Evolutionary conservation across 2,113 vertebrate species (phyloP).

Genomic region (Burhinus oedicnemus): DNA sequence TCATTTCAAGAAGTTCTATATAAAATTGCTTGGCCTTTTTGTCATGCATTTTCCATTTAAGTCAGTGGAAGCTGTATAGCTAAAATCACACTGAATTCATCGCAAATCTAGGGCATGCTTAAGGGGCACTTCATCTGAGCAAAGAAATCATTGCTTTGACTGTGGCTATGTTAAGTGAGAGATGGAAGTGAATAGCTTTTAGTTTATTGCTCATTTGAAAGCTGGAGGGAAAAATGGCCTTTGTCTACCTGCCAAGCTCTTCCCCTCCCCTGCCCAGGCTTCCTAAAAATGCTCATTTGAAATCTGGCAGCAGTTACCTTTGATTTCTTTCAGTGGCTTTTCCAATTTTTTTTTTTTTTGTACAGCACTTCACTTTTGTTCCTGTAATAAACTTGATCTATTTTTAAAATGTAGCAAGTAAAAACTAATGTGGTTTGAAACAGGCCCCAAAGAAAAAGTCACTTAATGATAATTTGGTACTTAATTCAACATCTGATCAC

Average conservation of each 20-base stretch:
- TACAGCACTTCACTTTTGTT: background rate
- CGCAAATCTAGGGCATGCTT: constrained; percentile 58
- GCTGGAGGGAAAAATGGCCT: constrained; percentile 43
- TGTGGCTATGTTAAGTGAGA: constrained; percentile 40
- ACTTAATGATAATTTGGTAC: background rate
- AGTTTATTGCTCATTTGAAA: constrained; percentile 67
- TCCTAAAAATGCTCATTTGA: constrained; percentile 38
- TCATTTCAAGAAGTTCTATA: background rate
- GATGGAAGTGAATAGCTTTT: constrained; percentile 60
- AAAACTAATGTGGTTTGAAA: background rate
- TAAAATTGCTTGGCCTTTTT: background rate
- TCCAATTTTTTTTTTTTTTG: background rate
- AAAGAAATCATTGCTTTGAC: constrained; percentile 64
- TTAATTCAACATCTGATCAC: background rate
- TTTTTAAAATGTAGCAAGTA: background rate
- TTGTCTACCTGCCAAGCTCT: constrained; percentile 50
- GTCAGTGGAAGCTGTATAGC: background rate
- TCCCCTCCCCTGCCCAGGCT: background rate
- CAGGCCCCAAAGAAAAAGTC: background rate
- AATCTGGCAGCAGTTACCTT: constrained; percentile 26
- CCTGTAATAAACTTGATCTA: background rate
- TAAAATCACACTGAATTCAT: constrained; percentile 46
- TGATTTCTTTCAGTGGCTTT: background rate
- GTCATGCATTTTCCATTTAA: constrained; percentile 17
- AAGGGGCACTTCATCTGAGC: constrained; percentile 57